phyloP scores from a whole-genome alignment of 2,797 vertebrate species.

The Dromococcyx pavoninus region DNA sequence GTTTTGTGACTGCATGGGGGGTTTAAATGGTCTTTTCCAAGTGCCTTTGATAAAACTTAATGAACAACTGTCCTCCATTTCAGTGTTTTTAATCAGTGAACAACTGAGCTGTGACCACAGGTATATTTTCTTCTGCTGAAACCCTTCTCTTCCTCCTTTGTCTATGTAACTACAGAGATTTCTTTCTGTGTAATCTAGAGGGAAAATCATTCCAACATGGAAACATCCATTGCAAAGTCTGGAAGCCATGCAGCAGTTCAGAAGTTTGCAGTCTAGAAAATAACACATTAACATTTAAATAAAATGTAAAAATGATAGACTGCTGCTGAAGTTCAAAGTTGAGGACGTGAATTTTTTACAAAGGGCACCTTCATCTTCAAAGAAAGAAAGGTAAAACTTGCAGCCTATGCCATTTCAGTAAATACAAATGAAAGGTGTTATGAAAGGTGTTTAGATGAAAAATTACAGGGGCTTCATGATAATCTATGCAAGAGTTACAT shows the following conservation, averaged over 20 bases:
- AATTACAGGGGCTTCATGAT: not conserved
- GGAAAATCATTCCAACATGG: not conserved
- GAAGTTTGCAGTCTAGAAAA: constrained; percentile 12
- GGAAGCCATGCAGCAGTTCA: not conserved
- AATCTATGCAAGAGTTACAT: not conserved
- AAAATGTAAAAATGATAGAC: constrained; percentile 6
- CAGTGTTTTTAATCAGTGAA: not conserved
- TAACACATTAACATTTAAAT: constrained; percentile 33
- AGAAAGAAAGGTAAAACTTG: not conserved
- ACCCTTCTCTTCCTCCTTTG: not conserved
- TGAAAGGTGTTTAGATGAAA: not conserved
- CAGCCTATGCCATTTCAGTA: not conserved
- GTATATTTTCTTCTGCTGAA: not conserved
- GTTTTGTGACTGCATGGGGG: not conserved
- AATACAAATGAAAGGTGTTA: not conserved
- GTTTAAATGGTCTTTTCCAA: not conserved
- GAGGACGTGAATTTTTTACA: constrained; percentile 12
- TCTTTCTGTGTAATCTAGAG: not conserved
- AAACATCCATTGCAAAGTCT: not conserved
- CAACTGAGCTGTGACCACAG: not conserved
- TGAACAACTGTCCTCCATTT: not conserved
- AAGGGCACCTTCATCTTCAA: constrained; percentile 6
- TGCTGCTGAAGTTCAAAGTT: constrained; percentile 13
- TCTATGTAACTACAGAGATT: not conserved
- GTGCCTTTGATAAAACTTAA: not conserved